A percentile compares a stretch with the other conserved stretches of the same genome.
phyloP scores from a whole-genome alignment of 2,113 vertebrate genomes.

The Tragelaphus strepsiceros region DNA sequence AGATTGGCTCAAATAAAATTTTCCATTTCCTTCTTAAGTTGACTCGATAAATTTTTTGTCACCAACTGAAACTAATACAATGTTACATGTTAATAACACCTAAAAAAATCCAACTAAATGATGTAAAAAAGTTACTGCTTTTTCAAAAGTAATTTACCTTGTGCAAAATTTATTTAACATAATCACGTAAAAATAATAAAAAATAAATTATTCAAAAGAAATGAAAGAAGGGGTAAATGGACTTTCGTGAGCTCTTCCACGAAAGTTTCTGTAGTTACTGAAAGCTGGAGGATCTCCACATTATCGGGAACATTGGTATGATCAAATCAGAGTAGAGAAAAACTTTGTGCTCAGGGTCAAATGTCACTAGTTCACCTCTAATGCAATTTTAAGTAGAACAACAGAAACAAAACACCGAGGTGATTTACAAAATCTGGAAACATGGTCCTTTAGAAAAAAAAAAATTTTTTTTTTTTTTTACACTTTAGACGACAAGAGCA shows the following conservation, averaged over 20 bases:
- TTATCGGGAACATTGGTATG: background rate
- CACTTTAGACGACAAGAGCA: background rate
- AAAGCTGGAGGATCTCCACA: background rate
- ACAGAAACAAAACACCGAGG: background rate
- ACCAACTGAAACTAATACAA: background rate
- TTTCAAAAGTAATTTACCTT: background rate
- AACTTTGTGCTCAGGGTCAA: background rate
- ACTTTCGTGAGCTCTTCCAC: background rate
- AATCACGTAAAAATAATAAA: background rate
- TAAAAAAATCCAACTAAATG: background rate
- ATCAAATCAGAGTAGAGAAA: background rate
- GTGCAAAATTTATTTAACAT: background rate
- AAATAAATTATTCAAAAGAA: background rate
- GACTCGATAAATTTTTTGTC: background rate
- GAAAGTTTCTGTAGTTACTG: background rate
- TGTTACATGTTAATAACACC: too few relatives aligned
- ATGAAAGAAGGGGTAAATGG: background rate
- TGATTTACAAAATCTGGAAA: background rate
- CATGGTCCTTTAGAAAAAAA: background rate
- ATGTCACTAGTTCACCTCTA: background rate
- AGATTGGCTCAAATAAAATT: background rate
- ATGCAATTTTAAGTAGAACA: background rate
- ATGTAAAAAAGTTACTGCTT: background rate
- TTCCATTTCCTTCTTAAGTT: background rate
- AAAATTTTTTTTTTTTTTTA: background rate